Base-by-base conservation (phyloP, 2,113 vertebrate species). In the Tichodroma muraria region DNA sequence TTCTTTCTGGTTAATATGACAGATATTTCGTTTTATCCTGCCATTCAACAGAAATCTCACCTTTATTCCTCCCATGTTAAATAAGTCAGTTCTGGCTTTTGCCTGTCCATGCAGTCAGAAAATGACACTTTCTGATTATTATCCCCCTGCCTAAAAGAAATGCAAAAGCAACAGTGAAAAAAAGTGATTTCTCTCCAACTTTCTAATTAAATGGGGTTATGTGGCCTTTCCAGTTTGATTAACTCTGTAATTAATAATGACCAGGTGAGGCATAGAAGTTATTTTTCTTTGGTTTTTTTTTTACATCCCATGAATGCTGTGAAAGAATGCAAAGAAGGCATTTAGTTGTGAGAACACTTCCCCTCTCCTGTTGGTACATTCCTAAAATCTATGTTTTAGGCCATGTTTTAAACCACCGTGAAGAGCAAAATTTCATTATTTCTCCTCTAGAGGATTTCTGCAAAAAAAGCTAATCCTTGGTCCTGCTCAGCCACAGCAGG, bases 161-260 rank as follows among this genome's bases (percentile, higher is more conserved):
- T 59, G 10, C 35, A 78, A 92, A 52, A 84, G 60, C 44, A 86
- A 61, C 28, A 64, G 52, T 60, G 56, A 2, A 6, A 79, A 37
- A 42, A 18, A 57, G 23, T 24, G 0, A 81, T 70, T 83, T 81
- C 17, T 72, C 33, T 64, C 54, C 60, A 83, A 30, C n/a, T 89
- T 95, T 89, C 78, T 94, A 42, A 85, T 85, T 69, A 63, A 85
- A 52, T 86, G 75, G 10, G 33, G 9, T 86, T 76, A 57, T 60
- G 20, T 85, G 65, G 35, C 79, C 63, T 76, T 87, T 82, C 20
- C 38, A 80, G 28, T 64, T 85, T 94, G 72, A 95, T 90, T 88
- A 91, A 35, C 53, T 93, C 18, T 75, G 54, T 81, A 73, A 89
- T 89, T 94, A 94, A 90, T 94, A 89, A 94, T 59, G 72, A 25